Evolutionary conservation across 2,113 vertebrate genomes (phyloP).

Genomic region (Lampris incognitus): DNA sequence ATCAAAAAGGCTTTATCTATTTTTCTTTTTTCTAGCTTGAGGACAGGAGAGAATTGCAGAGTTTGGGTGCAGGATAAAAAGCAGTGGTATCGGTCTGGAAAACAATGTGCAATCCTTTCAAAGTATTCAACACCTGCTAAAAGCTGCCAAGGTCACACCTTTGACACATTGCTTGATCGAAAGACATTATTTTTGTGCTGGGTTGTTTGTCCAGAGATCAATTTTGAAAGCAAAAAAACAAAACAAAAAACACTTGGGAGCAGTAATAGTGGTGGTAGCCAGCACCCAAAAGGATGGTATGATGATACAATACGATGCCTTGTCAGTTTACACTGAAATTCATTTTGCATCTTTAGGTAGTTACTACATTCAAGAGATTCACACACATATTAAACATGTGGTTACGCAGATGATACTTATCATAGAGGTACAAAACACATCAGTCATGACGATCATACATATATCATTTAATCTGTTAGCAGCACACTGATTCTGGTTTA

Average conservation of each 20-base stretch:
- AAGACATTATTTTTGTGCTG: conserved; percentile 53
- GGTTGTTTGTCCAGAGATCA: conserved; percentile 54
- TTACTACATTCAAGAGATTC: too few relatives aligned
- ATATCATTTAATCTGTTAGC: too few relatives aligned
- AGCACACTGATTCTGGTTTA: too few relatives aligned
- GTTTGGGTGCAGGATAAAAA: conserved; percentile 20
- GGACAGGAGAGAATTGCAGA: conserved; percentile 41
- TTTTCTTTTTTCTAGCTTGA: conserved; percentile 22
- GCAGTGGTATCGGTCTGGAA: conserved; percentile 37
- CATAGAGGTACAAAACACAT: too few relatives aligned
- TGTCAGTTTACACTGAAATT: too few relatives aligned
- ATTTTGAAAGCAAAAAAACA: conserved; percentile 32
- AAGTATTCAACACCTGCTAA: conserved; percentile 75
- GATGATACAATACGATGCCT: too few relatives aligned
- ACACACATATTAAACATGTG: too few relatives aligned
- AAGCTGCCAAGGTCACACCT: conserved; percentile 74
- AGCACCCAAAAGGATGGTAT: not conserved
- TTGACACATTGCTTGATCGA: conserved; percentile 55
- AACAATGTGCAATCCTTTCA: conserved; percentile 68
- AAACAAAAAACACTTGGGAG: conserved; percentile 14
- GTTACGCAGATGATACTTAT: too few relatives aligned
- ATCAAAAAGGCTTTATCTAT: conserved; percentile 48
- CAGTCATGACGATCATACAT: too few relatives aligned
- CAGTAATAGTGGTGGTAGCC: conserved; percentile 1
- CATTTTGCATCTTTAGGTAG: too few relatives aligned